Conservation (phyloP, 2,113 vertebrate genomes). For the Mormoops blainvillei region DNA sequence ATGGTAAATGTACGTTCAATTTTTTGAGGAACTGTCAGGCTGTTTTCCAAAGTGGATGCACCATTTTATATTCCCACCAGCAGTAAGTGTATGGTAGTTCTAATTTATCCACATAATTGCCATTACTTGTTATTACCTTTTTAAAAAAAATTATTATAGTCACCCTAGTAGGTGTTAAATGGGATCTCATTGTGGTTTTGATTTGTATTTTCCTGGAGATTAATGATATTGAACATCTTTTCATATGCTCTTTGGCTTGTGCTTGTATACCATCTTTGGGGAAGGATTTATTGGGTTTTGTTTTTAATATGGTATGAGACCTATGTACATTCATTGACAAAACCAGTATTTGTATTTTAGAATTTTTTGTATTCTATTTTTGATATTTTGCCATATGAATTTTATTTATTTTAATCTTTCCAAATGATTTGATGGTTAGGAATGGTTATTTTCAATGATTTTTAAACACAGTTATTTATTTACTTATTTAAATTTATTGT, state of each 20-base stretch:
- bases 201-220: background rate
- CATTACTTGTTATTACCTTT: background rate
- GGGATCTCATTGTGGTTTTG: background rate
- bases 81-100: background rate
- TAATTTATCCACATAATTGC: background rate
- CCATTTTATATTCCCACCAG: background rate
- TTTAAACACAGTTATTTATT: too few species aligned
- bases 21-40: background rate
- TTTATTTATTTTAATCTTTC: background rate
- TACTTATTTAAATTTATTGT: too few species aligned
- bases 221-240: background rate
- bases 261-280: background rate
- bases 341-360: background rate
- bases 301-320: background rate
- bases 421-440: background rate
- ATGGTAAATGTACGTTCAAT: background rate
- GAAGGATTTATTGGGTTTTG: background rate
- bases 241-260: background rate
- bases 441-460: background rate
- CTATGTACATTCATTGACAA: background rate
- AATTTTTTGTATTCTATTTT: background rate
- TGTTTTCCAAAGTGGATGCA: background rate
- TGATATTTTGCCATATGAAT: background rate
- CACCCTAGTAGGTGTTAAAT: background rate
- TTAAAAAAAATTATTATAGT: background rate